Evolutionary conservation across 2,797 vertebrate species (phyloP).

Genomic region (Morelia viridis): DNA sequence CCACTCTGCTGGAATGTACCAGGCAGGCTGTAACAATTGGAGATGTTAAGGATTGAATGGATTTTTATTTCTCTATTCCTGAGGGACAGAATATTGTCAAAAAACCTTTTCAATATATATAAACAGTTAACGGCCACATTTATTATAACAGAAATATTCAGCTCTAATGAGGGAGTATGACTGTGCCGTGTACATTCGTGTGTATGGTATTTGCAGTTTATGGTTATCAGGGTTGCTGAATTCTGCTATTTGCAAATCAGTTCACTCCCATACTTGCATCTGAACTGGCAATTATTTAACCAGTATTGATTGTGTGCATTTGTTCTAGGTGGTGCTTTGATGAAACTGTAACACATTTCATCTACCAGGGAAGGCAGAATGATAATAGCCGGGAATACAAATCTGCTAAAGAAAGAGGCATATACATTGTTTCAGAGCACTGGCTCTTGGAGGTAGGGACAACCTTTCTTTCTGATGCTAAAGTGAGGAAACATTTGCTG

Average conservation of each 20-base stretch:
- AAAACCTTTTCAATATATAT: neutral
- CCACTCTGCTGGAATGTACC: neutral
- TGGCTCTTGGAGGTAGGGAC: constrained; percentile 90
- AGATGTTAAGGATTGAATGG: neutral
- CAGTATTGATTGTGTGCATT: neutral
- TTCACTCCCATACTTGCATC: no score
- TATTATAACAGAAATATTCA: neutral
- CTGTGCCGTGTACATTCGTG: neutral
- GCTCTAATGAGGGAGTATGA: neutral
- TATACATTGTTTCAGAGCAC: constrained; percentile 91
- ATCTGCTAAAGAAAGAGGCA: constrained; percentile 87
- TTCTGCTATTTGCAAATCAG: neutral
- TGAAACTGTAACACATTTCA: constrained; percentile 94
- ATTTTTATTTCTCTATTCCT: neutral
- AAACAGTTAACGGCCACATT: neutral
- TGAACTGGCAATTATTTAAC: neutral
- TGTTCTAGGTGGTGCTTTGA: constrained; percentile 90
- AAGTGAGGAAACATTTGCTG: neutral
- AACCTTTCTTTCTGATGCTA: neutral
- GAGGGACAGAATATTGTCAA: neutral
- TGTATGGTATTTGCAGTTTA: neutral
- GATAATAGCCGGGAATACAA: constrained; percentile 91
- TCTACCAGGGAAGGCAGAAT: constrained; percentile 92
- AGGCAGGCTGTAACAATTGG: neutral
- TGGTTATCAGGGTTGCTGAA: neutral